phyloP scores from a whole-genome alignment of 1,140 invertebrate species.

The Scylla paramamosain region DNA sequence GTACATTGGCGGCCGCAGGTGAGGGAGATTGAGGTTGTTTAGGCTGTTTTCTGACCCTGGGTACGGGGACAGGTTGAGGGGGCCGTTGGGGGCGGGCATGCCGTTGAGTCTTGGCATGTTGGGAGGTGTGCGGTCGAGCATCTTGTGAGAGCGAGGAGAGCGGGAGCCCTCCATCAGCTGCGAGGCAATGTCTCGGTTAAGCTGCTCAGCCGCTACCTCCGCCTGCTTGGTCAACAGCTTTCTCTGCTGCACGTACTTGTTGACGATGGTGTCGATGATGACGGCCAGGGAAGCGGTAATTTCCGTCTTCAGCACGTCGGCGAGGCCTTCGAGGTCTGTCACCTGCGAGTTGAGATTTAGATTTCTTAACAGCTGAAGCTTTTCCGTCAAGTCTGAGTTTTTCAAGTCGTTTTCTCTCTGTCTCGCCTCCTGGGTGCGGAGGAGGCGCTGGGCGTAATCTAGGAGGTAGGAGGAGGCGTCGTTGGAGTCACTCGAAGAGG shows the following conservation, averaged over 20 bases:
- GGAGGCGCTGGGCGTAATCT: constrained; percentile 77
- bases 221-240: constrained; percentile 87
- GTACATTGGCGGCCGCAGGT: constrained; percentile 80
- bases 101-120: constrained; percentile 84
- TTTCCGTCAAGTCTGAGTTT: constrained; percentile 76
- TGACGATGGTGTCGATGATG: constrained; percentile 93
- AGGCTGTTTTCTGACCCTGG: constrained; percentile 78
- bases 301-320: constrained; percentile 93
- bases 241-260: constrained; percentile 77
- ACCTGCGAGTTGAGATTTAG: constrained; percentile 78
- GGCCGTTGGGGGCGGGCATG: constrained; percentile 80
- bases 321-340: constrained; percentile 88
- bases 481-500: constrained; percentile 69
- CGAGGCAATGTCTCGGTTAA: constrained; percentile 75
- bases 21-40: constrained; percentile 76
- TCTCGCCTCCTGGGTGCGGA: constrained; percentile 70
- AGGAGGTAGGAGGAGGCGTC: constrained; percentile 77
- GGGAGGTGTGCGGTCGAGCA: constrained; percentile 83
- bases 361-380: constrained; percentile 80
- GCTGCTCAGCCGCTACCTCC: constrained; percentile 80
- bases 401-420: constrained; percentile 78
- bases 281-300: constrained; percentile 90
- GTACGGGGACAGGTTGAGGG: constrained; percentile 80
- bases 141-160: constrained; percentile 71
- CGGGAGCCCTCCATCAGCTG: constrained; percentile 73